These are phyloP conservation scores for Chrysopa pallens DNA, from an alignment of 1,140 invertebrate species.

Conservation along the genomic window DNA sequence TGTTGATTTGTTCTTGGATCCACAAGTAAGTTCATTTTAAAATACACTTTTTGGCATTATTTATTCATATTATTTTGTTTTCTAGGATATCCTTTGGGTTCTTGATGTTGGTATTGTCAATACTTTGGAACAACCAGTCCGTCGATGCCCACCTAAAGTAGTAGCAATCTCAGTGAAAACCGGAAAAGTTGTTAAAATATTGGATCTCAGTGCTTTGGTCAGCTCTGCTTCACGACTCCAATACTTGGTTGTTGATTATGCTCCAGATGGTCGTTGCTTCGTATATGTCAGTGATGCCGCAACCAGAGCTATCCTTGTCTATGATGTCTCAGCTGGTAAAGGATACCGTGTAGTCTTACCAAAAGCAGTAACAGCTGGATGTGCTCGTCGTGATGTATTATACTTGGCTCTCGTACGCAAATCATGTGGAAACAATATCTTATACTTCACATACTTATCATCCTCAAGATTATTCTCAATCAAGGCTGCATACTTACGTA, in stretches of 20 bases:
- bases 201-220: constrained; percentile 33
- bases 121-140: constrained; percentile 37
- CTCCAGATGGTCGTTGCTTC: constrained; percentile 24
- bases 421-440: constrained; percentile 23
- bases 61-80: constrained; percentile 3
- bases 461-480: constrained; percentile 34
- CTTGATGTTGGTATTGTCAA: constrained; percentile 47
- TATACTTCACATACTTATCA: constrained; percentile 40
- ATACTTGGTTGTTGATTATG: constrained; percentile 38
- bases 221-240: constrained; percentile 35
- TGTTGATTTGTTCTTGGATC: constrained; percentile 36
- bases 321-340: constrained; percentile 26
- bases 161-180: constrained; percentile 37
- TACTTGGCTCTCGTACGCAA: constrained; percentile 32
- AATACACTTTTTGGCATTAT: neutral
- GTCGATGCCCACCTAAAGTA: constrained; percentile 44
- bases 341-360: constrained; percentile 35
- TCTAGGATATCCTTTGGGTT: constrained; percentile 42
- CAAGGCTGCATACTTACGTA: constrained; percentile 25
- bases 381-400: constrained; percentile 28
- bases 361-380: constrained; percentile 21
- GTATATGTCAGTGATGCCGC: constrained; percentile 36
- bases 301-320: constrained; percentile 35
- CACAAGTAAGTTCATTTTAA: constrained; percentile 16
- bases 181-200: constrained; percentile 35